Evolutionary conservation across 2,888 invertebrate species (phyloP).

Genomic region (Anthophora plumipes): DNA sequence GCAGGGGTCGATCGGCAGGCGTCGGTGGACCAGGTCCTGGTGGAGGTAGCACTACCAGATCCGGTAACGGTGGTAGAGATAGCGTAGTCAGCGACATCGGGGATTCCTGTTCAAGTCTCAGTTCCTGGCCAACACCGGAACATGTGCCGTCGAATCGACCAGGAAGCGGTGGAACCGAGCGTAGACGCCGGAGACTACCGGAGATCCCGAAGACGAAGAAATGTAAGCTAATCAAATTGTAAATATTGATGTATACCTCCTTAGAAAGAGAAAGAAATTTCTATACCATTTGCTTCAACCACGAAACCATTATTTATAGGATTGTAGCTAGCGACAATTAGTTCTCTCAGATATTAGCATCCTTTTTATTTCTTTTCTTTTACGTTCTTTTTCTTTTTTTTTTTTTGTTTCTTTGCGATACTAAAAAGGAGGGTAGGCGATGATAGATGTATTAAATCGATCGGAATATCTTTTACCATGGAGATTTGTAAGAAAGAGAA

Average conservation of each 20-base stretch:
- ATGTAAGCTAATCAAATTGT: conserved; percentile 86
- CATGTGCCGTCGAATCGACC: conserved; percentile 78
- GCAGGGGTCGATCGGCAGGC: conserved; percentile 78
- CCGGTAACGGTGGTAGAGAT: conserved; percentile 78
- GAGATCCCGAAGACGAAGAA: conserved; percentile 96
- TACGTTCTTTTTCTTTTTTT: not conserved
- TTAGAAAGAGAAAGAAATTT: too few species aligned
- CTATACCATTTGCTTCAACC: too few species aligned
- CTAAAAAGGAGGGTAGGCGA: not conserved
- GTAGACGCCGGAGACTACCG: conserved; percentile 93
- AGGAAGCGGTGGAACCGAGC: conserved; percentile 84
- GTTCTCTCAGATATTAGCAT: not conserved
- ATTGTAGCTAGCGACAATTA: not conserved
- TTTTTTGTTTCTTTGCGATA: too few species aligned
- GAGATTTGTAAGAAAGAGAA: not conserved
- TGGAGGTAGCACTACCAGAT: conserved; percentile 77
- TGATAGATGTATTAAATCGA: not conserved
- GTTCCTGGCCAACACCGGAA: conserved; percentile 82
- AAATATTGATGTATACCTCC: not conserved
- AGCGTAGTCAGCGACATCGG: conserved; percentile 82
- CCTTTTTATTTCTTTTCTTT: not conserved
- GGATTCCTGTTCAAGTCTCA: conserved; percentile 81
- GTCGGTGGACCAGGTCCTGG: conserved; percentile 71
- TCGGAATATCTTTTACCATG: too few species aligned
- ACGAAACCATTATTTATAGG: not conserved